Evolutionary conservation across 2,888 invertebrate species (phyloP), one percentile per base, ranked within the genome.

Genomic region (Gymnoscelis rufifasciata): DNA sequence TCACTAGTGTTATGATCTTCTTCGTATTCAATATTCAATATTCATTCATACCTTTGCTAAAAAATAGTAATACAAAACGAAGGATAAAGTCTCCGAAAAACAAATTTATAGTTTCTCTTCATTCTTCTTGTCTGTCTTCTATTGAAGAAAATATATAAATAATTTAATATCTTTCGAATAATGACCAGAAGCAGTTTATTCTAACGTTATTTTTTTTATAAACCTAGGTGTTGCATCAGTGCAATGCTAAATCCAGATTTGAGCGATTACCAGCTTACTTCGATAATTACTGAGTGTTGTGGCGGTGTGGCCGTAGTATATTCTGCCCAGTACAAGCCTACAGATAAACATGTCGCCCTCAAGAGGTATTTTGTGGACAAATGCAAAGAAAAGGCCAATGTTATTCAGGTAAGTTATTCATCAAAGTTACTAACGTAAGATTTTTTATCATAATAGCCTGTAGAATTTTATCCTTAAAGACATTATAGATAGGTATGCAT

Each of bases 361-460:
- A 95, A 95, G 68, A 91, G 93, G 65, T 94, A 93, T 75, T 92
- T 93, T 65, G 90, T 95, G 73, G 95, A 95, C 64, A 91, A 91
- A 66, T 90, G 90, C 11, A 91, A 90, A 60, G 86, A 86, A 51
- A 91, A 93, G 60, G 90, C 90, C 7, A 83, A 77, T 66, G 74
- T 91, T 56, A 90, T 92, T 62, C 89, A 91, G 81, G 91, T 88
- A 74, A 40, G 15, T 38, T 31, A n/a, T n/a, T n/a, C n/a, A n/a
- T n/a, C n/a, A n/a, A n/a, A n/a, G n/a, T n/a, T n/a, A n/a, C n/a
- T n/a, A n/a, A n/a, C n/a, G n/a, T n/a, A n/a, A n/a, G n/a, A n/a
- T n/a, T n/a, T n/a, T n/a, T n/a, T n/a, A n/a, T n/a, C n/a, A n/a
- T n/a, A n/a, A n/a, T n/a, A n/a, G n/a, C n/a, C n/a, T n/a, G n/a